A percentile compares a stretch with the other conserved stretches of the same genome.
These are phyloP conservation scores for Bradypodion ventrale DNA, from an alignment of 2,797 vertebrate genomes.

Conservation along the genomic window DNA sequence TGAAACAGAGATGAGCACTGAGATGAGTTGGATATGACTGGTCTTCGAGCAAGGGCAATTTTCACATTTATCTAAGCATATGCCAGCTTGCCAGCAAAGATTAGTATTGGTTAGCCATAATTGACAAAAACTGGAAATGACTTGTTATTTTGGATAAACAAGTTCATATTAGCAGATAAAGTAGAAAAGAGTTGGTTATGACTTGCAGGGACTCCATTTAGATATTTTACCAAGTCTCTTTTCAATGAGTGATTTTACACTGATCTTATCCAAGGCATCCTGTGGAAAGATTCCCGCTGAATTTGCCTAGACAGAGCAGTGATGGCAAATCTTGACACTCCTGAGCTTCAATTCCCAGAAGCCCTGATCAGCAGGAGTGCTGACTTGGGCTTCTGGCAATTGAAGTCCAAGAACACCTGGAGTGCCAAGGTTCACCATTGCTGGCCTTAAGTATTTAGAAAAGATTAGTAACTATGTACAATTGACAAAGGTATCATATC, in stretches of 20 bases:
- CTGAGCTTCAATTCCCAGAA: too few relatives aligned
- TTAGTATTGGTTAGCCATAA: neutral
- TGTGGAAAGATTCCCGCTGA: neutral
- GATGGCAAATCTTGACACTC: too few relatives aligned
- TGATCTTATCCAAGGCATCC: neutral
- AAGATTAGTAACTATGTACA: conserved; percentile 20
- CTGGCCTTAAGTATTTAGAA: conserved; percentile 20
- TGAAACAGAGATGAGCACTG: too few relatives aligned
- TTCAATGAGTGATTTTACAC: neutral
- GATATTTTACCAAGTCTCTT: conserved; percentile 39
- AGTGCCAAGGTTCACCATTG: too few relatives aligned
- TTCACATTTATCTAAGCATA: too few relatives aligned
- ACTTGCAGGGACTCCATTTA: conserved; percentile 41
- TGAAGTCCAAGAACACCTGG: too few relatives aligned
- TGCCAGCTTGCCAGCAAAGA: neutral
- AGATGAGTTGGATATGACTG: too few relatives aligned
- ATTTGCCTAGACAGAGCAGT: too few relatives aligned
- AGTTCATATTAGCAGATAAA: neutral
- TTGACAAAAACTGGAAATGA: neutral
- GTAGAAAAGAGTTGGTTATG: neutral
- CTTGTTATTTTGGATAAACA: neutral
- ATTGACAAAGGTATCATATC: conserved; percentile 4
- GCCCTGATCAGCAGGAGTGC: too few relatives aligned
- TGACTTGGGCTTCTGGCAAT: too few relatives aligned
- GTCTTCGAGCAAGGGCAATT: too few relatives aligned